Evolutionary conservation across 53 echinoderm and acorn worm species (phyloP).

Genomic region (Hippasteria phrygiana): DNA sequence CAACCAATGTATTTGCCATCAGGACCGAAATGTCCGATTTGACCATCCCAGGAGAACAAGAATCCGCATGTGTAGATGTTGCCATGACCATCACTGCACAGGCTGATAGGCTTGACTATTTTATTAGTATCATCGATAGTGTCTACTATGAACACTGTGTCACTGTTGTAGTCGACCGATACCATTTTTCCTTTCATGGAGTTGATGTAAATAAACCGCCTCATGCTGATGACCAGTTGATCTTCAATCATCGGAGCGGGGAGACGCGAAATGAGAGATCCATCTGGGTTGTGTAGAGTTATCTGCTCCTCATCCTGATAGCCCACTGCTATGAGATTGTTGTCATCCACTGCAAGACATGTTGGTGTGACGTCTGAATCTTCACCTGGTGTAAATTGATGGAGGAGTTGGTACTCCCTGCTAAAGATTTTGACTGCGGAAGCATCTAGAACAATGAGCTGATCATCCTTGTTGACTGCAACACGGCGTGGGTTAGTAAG

Average conservation of each 20-base stretch:
- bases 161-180: neutral
- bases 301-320: neutral
- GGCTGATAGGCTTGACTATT: neutral
- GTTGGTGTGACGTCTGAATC: conserved; percentile 29
- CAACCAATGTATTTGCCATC: neutral
- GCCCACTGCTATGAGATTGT: conserved; percentile 49
- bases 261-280: neutral
- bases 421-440: conserved; percentile 6
- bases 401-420: conserved; percentile 5
- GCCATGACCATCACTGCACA: conserved; percentile 29
- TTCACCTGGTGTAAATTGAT: conserved; percentile 24
- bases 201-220: neutral
- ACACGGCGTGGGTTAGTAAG: neutral
- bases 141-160: neutral
- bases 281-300: conserved; percentile 2
- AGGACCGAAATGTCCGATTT: neutral
- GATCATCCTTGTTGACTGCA: conserved; percentile 7
- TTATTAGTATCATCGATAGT: no score
- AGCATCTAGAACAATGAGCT: conserved; percentile 15
- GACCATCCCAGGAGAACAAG: no score
- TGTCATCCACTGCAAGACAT: conserved; percentile 27
- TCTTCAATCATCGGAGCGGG: conserved; percentile 9
- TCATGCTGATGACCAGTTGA: neutral
- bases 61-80: neutral
- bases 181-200: neutral